phyloP scores from a whole-genome alignment of 2,888 invertebrate genomes.

The Plagodis pulveraria region DNA sequence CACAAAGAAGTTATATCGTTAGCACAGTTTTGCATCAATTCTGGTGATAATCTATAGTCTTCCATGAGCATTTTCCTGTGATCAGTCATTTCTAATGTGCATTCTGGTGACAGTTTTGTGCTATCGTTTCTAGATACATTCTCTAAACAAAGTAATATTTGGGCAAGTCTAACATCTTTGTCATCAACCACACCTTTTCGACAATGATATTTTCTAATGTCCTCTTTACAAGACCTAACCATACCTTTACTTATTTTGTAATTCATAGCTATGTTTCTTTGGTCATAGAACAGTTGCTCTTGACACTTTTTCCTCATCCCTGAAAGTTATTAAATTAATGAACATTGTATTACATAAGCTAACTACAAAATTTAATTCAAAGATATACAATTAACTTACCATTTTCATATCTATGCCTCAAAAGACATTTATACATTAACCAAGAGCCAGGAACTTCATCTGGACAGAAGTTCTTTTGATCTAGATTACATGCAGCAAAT shows the following conservation, averaged over 20 bases:
- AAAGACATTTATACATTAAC: constrained; percentile 94
- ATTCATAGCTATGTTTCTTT: constrained; percentile 95
- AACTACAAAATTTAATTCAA: not conserved
- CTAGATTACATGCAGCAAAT: constrained; percentile 94
- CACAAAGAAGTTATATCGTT: constrained; percentile 93
- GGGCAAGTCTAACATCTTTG: constrained; percentile 93
- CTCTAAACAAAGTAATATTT: constrained; percentile 97
- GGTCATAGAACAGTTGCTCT: constrained; percentile 92
- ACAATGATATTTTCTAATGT: constrained; percentile 94
- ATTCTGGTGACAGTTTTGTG: constrained; percentile 90
- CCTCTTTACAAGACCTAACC: constrained; percentile 94
- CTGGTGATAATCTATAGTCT: constrained; percentile 97
- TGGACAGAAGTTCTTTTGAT: constrained; percentile 91
- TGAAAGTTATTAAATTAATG: constrained; percentile 9
- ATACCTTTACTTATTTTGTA: constrained; percentile 95
- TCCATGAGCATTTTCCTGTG: constrained; percentile 96
- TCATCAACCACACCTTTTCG: constrained; percentile 92
- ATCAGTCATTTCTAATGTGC: constrained; percentile 94
- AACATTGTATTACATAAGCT: not conserved
- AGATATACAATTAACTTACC: constrained; percentile 53
- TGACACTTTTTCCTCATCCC: constrained; percentile 87
- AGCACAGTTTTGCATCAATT: constrained; percentile 94
- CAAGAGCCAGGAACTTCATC: constrained; percentile 91
- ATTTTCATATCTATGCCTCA: constrained; percentile 91
- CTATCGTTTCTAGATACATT: constrained; percentile 89